Evolutionary conservation across 2,797 vertebrate species (phyloP).

Genomic region (Acipenser transmontanus): DNA sequence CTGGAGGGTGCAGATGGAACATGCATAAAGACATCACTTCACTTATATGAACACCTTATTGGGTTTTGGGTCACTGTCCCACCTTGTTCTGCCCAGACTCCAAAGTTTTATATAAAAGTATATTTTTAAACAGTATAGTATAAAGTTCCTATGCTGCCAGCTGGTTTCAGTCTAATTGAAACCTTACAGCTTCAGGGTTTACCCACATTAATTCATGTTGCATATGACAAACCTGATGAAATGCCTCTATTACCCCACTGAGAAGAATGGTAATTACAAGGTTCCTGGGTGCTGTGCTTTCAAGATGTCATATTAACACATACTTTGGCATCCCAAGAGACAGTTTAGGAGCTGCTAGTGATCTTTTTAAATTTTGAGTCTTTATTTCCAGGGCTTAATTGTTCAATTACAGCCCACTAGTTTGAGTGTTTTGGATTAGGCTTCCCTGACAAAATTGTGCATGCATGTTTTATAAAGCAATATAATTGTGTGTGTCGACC

Average conservation of each 20-base stretch:
- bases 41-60: no score
- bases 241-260: not conserved
- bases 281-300: not conserved
- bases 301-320: not conserved
- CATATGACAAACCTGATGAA: not conserved
- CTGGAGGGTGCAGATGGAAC: no score
- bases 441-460: no score
- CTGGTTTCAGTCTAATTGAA: not conserved
- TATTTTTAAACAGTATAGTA: not conserved
- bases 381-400: no score
- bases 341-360: not conserved
- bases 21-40: no score
- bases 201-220: not conserved
- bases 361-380: not conserved
- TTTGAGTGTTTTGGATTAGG: no score
- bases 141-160: not conserved
- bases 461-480: no score
- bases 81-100: not conserved
- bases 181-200: not conserved
- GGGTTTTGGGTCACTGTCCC: no score
- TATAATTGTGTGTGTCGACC: no score
- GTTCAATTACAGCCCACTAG: no score
- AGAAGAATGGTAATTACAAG: not conserved
- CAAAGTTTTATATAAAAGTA: no score
- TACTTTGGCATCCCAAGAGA: not conserved